A percentile compares a stretch with the other conserved stretches of the same genome.
Conservation (phyloP, 2,113 vertebrate species). For the Oryctolagus cuniculus region DNA sequence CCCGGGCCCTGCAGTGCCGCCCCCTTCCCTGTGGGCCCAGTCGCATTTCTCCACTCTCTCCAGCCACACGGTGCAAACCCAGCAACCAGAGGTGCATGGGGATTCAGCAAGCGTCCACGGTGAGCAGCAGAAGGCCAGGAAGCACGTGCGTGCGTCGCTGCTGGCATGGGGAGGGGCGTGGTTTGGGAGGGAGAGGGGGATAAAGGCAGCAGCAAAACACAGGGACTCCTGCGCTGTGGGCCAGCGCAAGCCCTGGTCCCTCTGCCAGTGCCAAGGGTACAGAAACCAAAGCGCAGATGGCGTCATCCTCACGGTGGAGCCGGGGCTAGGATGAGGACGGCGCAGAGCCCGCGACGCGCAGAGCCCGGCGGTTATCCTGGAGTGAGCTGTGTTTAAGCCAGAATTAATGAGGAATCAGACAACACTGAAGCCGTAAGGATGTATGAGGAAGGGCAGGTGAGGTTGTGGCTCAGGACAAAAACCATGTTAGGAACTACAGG, state of each 20-base stretch:
- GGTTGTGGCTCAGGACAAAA: neutral
- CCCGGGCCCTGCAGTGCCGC: neutral
- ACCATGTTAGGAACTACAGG: neutral
- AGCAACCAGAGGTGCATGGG: neutral
- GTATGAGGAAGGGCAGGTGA: neutral
- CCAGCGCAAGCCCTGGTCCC: neutral
- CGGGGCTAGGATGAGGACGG: neutral
- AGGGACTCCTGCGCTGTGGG: neutral
- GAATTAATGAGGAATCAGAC: neutral
- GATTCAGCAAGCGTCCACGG: slow-evolving; percentile 16
- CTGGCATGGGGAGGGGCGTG: neutral
- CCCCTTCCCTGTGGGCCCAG: neutral
- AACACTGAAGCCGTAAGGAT: slow-evolving; percentile 3
- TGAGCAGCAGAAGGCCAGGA: neutral
- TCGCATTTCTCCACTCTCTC: neutral
- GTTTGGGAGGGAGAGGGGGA: neutral
- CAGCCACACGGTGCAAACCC: neutral
- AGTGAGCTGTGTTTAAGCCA: neutral
- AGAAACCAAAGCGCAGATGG: neutral
- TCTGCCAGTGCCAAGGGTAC: neutral
- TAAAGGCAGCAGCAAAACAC: neutral
- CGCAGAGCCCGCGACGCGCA: too few species aligned
- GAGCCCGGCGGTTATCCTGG: neutral
- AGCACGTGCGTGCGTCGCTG: neutral
- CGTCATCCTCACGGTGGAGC: neutral